Evolutionary conservation across 2,888 invertebrate species (phyloP), one percentile per base, ranked within the genome.

Genomic region (Ophion costatus): DNA sequence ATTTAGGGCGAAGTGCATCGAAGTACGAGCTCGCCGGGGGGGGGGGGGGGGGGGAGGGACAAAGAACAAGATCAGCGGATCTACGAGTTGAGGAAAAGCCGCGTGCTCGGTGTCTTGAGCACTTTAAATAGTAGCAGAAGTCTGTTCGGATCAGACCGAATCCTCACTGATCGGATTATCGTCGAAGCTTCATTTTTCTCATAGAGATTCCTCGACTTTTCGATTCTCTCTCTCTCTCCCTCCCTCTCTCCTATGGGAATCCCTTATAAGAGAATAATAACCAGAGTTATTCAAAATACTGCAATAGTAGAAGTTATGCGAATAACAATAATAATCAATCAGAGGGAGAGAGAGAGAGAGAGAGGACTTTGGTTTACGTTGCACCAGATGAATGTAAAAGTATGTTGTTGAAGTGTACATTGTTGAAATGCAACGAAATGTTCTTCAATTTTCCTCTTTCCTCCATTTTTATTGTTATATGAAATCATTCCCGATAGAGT

Each of bases 161-260:
- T 74, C 80, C 66, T 45, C 45, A 67, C 80, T 73, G 80, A 80
- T 80, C 80, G 73, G 80, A 80, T 80, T 80, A 80, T 59, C 63
- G 70, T 63, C 33, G 20, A 29, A 61, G 61, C 10, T 14, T 78
- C 11, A 57, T 45, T 59, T 78, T 78, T 20, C 42, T 24, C 33
- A 70, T 78, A 33, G 51, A 33, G 69, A 45, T 59, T 42, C 70
- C 78, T 29, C 14, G 66, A 38, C 22, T 63, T 78, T 61, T n/a
- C 61, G 70, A 63, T 61, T 69, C 61, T 70, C 45, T n/a, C 33
- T 22, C 51, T 10, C 10, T 9, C 45, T 29, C n/a, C n/a, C 7
- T 63, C 24, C 24, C 20, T n/a, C 17, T 59, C 20, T 20, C 20
- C 42, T 20, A 29, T 22, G 6, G 38, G 0, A 17, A 2, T 38